Conservation (phyloP, 2,797 vertebrate species). For the Petrocephalus schoutedeni region DNA sequence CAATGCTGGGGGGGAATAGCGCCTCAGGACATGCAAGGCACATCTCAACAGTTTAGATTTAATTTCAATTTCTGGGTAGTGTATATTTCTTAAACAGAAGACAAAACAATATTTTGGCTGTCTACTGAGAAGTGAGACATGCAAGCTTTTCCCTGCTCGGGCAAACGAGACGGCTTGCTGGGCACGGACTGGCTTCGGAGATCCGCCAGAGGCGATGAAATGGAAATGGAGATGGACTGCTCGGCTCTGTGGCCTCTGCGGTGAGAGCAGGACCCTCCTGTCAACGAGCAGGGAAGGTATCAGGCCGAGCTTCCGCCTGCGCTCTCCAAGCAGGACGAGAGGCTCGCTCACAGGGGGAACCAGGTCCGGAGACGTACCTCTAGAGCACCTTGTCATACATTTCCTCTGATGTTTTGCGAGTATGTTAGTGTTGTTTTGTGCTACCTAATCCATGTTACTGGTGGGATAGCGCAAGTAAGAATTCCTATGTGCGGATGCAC, state of each 20-base stretch:
- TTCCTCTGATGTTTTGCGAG: background rate
- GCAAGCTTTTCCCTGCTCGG: background rate
- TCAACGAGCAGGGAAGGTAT: background rate
- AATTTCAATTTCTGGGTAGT: background rate
- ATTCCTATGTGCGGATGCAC: background rate
- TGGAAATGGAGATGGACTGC: background rate
- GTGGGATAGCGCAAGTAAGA: background rate
- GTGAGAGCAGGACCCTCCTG: background rate
- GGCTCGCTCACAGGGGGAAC: background rate
- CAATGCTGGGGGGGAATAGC: background rate
- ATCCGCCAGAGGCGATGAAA: background rate
- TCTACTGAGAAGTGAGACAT: background rate
- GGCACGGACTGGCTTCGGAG: background rate
- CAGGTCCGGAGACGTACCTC: background rate
- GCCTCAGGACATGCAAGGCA: background rate
- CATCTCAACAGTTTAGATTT: background rate
- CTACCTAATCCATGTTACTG: background rate
- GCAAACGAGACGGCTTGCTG: background rate
- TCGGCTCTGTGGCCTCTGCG: background rate
- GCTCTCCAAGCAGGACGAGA: background rate
- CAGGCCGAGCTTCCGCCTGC: background rate
- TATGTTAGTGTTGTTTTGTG: background rate
- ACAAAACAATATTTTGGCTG: background rate
- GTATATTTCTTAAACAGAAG: background rate
- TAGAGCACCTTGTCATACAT: background rate